Evolutionary conservation across 2,888 invertebrate genomes (phyloP).

Genomic region (Drosophila nr. perissopoda): DNA sequence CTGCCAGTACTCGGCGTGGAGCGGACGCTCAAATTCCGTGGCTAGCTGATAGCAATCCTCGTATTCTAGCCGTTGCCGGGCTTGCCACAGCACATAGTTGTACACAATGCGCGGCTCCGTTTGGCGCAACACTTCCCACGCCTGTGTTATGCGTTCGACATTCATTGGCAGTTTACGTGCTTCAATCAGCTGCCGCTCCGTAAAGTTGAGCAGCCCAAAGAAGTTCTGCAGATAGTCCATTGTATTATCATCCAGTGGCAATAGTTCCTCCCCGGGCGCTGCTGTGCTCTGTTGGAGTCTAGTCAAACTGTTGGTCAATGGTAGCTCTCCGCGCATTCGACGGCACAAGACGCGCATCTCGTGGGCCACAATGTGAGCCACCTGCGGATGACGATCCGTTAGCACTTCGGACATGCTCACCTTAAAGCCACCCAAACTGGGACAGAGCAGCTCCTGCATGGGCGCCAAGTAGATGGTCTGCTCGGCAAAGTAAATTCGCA

Average conservation of each 20-base stretch:
- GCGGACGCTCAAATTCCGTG: slow-evolving; percentile 76
- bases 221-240: slow-evolving; percentile 70
- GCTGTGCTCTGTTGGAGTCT: not conserved
- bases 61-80: slow-evolving; percentile 58
- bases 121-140: slow-evolving; percentile 59
- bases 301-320: slow-evolving; percentile 32
- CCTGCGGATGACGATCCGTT: slow-evolving; percentile 62
- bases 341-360: slow-evolving; percentile 78
- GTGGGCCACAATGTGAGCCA: slow-evolving; percentile 70
- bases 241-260: slow-evolving; percentile 55
- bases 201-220: slow-evolving; percentile 68
- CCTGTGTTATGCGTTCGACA: slow-evolving; percentile 55
- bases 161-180: slow-evolving; percentile 74
- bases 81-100: slow-evolving; percentile 82
- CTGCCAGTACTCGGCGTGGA: slow-evolving; percentile 82
- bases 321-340: slow-evolving; percentile 63
- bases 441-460: slow-evolving; percentile 65
- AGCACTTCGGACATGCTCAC: slow-evolving; percentile 55
- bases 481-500: slow-evolving; percentile 80
- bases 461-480: slow-evolving; percentile 77
- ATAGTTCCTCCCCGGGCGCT: slow-evolving; percentile 22
- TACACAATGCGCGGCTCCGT: slow-evolving; percentile 77
- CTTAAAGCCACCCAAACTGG: slow-evolving; percentile 52
- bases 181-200: slow-evolving; percentile 53
- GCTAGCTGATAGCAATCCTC: slow-evolving; percentile 72